Evolutionary conservation across 2,797 vertebrate species (phyloP), one percentile per base, ranked within the genome.

Genomic region (Adrianichthys oophorus): DNA sequence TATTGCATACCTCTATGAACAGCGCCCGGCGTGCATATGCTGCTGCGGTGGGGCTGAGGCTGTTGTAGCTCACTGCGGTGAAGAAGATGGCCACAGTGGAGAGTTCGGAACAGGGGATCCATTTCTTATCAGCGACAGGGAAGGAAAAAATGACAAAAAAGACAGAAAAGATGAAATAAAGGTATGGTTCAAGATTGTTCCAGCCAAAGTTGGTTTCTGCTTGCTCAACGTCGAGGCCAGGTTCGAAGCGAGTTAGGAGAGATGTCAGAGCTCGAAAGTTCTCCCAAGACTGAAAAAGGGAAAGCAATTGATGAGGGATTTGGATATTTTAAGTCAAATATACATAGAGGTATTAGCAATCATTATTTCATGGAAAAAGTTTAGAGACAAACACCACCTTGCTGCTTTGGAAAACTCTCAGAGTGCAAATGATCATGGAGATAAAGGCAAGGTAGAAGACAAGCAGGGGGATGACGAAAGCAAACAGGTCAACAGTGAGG

Each of bases 381-480:
- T 17, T 1, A 48, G 41, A 41, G 32, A 42, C 55, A 57, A 32
- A 4, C 6, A 24, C 67, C 60, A 95, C 95, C 89, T 95, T 96
- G 87, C 94, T 97, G 70, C 95, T 95, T 77, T 98, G 94, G 83
- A 98, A 95, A 44, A 99, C 92, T 15, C 96, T 94, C 70, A 99
- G 89, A 0, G 98, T 99, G 84, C 96, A 98, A 84, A 98, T 98
- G 48, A 96, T 94, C 98, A 99, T 99, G 75, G 97, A 95, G 81
- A 95, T 61, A 78, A 99, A 99, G 76, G 96, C 95, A 68, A 99
- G 90, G 89, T 99, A 99, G 90, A 99, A 99, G 76, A 98, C 90
- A 1, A 99, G 84, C 55, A 99, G 90, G 0, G 97, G 98, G 86
- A 99, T 95, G 79, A 92, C 70, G 53, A 97, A 96, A 56, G 95